These are phyloP conservation scores for Oreotrochilus melanogaster DNA, from an alignment of 2,113 vertebrate species.

Conservation along the genomic window DNA sequence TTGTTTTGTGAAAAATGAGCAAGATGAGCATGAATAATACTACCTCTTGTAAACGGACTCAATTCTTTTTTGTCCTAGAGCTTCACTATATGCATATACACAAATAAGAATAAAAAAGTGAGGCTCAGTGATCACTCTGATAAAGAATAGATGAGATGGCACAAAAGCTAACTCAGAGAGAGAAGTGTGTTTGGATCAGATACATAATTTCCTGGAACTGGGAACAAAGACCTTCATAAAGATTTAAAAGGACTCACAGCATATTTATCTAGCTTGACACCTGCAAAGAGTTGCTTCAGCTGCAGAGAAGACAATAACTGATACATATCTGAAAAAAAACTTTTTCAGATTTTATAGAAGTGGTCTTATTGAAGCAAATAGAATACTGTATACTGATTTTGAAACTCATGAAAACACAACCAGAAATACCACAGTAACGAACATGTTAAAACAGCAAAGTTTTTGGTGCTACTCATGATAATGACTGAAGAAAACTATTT, in stretches of 20 bases:
- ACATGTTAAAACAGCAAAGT: not conserved
- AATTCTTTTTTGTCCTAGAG: too few relatives aligned
- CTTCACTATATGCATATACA: not conserved
- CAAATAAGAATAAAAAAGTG: not conserved
- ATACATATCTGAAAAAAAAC: not conserved
- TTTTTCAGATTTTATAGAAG: not conserved
- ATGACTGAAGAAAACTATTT: conserved; percentile 14
- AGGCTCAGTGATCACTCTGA: not conserved
- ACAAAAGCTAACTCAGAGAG: not conserved
- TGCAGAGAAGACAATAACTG: not conserved
- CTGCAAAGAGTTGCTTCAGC: not conserved
- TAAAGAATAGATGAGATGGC: not conserved
- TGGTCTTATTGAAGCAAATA: not conserved
- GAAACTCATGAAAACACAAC: not conserved
- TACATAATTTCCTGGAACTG: not conserved
- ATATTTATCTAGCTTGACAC: not conserved
- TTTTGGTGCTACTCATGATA: not conserved
- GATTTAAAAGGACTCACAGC: not conserved
- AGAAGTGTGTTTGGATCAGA: not conserved
- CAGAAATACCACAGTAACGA: not conserved
- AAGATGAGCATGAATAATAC: not conserved
- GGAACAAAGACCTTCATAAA: not conserved
- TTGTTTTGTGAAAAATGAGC: not conserved
- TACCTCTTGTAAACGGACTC: not conserved
- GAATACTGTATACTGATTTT: not conserved